Conservation (phyloP, 2,888 invertebrate genomes). For the Pteria penguin region DNA sequence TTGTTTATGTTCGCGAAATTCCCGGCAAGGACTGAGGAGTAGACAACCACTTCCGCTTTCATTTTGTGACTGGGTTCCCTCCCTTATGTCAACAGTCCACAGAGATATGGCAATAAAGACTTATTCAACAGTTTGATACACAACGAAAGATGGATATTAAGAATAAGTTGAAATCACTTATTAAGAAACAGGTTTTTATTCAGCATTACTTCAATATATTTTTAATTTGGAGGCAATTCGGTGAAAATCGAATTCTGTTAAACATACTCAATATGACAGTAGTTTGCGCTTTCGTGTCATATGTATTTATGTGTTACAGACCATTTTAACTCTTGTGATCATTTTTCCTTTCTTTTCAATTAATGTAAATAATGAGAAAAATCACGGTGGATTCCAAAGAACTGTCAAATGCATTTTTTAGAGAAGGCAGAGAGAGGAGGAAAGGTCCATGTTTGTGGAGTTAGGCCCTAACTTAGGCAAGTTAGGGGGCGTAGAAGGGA, state of each 20-base stretch:
- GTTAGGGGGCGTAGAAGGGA: too few species aligned
- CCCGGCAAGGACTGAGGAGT: constrained; percentile 19
- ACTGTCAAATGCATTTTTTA: too few species aligned
- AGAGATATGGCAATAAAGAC: not conserved
- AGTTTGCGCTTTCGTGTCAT: too few species aligned
- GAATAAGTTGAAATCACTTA: constrained; percentile 44
- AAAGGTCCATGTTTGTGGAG: too few species aligned
- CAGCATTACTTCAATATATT: not conserved
- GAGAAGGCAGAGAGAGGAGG: too few species aligned
- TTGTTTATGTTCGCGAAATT: constrained; percentile 21
- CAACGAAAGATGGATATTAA: constrained; percentile 36
- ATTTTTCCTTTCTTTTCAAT: not conserved
- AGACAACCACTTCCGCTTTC: not conserved
- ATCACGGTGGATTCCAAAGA: too few species aligned
- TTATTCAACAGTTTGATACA: not conserved
- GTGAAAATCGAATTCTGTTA: too few species aligned
- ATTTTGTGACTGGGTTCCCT: constrained; percentile 15
- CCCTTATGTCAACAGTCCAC: constrained; percentile 12
- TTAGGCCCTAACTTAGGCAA: too few species aligned
- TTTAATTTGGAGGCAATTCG: not conserved
- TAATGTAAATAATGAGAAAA: not conserved
- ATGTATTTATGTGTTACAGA: too few species aligned
- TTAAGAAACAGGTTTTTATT: constrained; percentile 50
- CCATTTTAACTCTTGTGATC: too few species aligned
- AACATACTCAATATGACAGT: too few species aligned